Evolutionary conservation across 2,888 invertebrate species (phyloP), one percentile per base, ranked within the genome.

Genomic region (Spodoptera littoralis): DNA sequence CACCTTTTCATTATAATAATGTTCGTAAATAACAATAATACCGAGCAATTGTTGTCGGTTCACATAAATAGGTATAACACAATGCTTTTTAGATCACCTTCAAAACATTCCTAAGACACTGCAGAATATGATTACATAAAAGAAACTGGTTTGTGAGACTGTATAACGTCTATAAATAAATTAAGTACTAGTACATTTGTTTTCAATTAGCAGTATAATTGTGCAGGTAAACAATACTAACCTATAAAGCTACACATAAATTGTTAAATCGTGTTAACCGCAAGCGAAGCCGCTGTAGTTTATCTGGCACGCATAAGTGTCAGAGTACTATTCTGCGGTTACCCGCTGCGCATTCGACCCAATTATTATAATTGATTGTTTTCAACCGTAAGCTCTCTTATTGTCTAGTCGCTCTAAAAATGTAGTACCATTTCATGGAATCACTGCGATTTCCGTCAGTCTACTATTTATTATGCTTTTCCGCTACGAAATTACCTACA

Each of bases 311-410:
- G 71, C 70, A 70, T 75, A 59, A 65, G 70, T 73, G 77, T 73
- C 73, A 64, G 60, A 66, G 70, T 61, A 51, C 60, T 59, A 64
- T 74, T 75, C 67, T 83, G 84, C 79, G 86, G 88, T 82, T 81
- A 79, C 79, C 80, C 82, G 73, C 81, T 68, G 69, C 63, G 75
- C 76, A 80, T 76, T 70, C 81, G 82, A 84, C 86, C 86, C 73
- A 82, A 83, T 84, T 83, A 83, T 62, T 73, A 71, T 81, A 82
- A 82, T 80, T 74, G 66, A 76, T 79, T 69, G 69, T 61, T 71
- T 71, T 68, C 18, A 67, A 71, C 62, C 22, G 67, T 65, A 65
- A 59, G 45, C 62, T 53, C 57, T 64, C 64, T 67, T 30, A 66
- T 69, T 60, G 64, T 64, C 53, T 63, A 43, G 24, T 12, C 30